These are phyloP conservation scores for Lithobates sylvaticus DNA, from an alignment of 2,797 vertebrate species.

Conservation along the genomic window DNA sequence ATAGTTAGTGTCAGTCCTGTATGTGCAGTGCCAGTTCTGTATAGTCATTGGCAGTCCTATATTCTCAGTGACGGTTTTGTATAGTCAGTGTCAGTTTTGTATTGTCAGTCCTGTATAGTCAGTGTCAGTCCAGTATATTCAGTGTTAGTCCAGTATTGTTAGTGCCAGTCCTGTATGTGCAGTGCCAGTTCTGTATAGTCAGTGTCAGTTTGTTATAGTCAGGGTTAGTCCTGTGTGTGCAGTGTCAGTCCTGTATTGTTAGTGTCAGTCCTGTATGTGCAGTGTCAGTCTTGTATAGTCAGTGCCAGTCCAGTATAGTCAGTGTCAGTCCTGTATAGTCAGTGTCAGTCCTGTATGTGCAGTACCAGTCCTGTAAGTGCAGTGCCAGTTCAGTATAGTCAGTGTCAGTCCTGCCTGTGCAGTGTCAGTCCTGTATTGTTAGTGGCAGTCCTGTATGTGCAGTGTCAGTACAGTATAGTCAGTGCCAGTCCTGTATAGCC, in stretches of 20 bases:
- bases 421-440: too few species aligned
- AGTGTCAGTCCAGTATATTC: constrained; percentile 44
- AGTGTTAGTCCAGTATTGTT: background rate
- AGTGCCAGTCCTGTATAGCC: too few species aligned
- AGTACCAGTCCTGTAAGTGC: background rate
- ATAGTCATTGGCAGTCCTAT: constrained; percentile 82
- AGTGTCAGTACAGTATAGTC: too few species aligned
- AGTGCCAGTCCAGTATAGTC: background rate
- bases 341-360: too few species aligned
- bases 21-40: constrained; percentile 31
- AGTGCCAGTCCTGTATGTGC: background rate
- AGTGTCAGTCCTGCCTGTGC: background rate
- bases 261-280: constrained; percentile 69
- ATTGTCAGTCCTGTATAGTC: background rate
- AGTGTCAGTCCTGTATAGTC: background rate
- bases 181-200: constrained; percentile 71
- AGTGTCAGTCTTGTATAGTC: constrained; percentile 73
- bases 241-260: background rate
- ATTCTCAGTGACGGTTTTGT: background rate
- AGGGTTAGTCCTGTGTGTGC: background rate
- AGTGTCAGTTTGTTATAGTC: constrained; percentile 76
- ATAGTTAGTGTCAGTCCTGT: background rate
- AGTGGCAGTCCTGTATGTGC: too few species aligned
- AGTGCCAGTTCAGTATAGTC: too few species aligned
- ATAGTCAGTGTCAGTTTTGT: background rate